Evolutionary conservation across 2,113 vertebrate species (phyloP), one percentile per base, ranked within the genome.

Genomic region (Perognathus longimembris): DNA sequence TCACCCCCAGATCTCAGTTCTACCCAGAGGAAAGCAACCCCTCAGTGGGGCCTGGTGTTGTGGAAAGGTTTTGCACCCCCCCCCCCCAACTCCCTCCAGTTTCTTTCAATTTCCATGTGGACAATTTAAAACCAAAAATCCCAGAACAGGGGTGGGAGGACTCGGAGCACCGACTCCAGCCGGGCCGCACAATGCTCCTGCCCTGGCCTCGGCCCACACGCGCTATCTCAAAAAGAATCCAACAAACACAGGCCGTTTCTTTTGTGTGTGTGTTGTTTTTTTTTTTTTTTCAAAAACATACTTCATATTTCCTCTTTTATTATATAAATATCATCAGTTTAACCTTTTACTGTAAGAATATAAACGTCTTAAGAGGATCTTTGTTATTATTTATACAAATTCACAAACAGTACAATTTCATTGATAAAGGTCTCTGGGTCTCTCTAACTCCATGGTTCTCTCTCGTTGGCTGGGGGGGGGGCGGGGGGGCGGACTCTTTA

Each of bases 311-410:
- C 98, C 98, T 98, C 98, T 99, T 98, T 99, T 99, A 99, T 99
- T 99, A 99, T 99, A 99, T 99, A 99, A 99, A 99, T 99, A 99
- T 99, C 98, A 98, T 99, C 98, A 98, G 98, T 99, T 99, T 98
- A 98, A 99, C 99, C 99, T 99, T 99, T 99, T 99, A 99, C 98
- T 98, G 99, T 99, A 99, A 99, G 99, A 99, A 99, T 99, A 99
- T 99, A 99, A 99, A 99, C 98, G 99, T 99, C 95, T 99, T 99
- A 98, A 98, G 98, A 98, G 98, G 98, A 99, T 99, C 99, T 99
- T 98, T 98, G 98, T 99, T 98, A 98, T 98, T 97, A 98, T 99
- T 98, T 99, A 99, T 99, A 99, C 99, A 99, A 99, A 99, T 99
- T 99, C 99, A 99, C 99, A 99, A 99, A 99, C 99, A 99, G 99